Base-by-base conservation (phyloP, 2,888 invertebrate genomes). In the Nomada hirtipes region DNA sequence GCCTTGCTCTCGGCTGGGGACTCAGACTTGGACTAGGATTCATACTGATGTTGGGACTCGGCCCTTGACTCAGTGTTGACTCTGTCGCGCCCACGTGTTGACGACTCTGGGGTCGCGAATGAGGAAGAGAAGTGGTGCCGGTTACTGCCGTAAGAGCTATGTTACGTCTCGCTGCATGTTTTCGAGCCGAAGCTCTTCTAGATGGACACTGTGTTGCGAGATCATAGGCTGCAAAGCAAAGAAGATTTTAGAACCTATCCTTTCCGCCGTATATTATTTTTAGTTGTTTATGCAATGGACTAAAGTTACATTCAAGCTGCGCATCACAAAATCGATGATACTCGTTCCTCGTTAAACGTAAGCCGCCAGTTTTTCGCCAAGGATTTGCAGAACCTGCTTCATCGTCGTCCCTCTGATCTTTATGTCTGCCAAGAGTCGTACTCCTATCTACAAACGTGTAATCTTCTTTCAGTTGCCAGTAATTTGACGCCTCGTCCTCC, bases 191-290 rank as follows among this genome's bases (percentile, higher is more conserved):
- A 63, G 95, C 96, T 73, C 96, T 95, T 76, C 97, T 95, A 61
- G 96, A 96, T 76, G 97, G 97, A 91, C 97, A 96, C 92, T 97
- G 97, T 63, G 97, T 97, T 82, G 97, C 97, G 93, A 98, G 94
- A 94, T 98, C 98, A 92, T 97, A 97, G 63, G 97, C 97, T 96
- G 94, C 13, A 64, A 76, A 77, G 23, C 4, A 18, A 63, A 67
- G 44, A 26, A 9, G 20, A 10, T 57, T 47, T 29, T 4, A 11
- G n/a, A 20, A 20, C 7, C n/a, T 10, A 23, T 50, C n/a, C 1
- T 20, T 70, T 29, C 42, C 18, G 47, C n/a, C 26, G 1, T 15
- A 4, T 2, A 4, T 26, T 23, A 11, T 18, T 10, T 9, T 59
- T 26, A 10, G 15, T 47, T 47, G 13, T 13, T 47, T 15, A 15